Conservation (phyloP, 2,113 vertebrate genomes). For the Gavia stellata region DNA sequence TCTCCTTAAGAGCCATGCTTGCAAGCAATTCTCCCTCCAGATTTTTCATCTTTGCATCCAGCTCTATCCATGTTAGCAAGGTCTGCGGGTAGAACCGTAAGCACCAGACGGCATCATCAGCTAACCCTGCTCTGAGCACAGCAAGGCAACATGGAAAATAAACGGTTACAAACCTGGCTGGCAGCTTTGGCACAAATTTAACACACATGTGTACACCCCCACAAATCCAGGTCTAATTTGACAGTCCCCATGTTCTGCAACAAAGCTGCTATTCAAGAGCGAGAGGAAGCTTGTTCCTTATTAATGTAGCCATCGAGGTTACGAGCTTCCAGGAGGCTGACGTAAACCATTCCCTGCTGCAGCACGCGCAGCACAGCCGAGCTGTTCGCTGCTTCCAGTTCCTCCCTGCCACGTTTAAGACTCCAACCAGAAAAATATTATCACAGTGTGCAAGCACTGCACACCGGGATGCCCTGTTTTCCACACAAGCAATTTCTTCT, state of each 20-base stretch:
- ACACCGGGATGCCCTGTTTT: neutral
- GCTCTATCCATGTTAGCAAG: neutral
- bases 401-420: constrained; percentile 11
- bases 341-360: neutral
- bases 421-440: neutral
- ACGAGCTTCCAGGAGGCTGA: constrained; percentile 26
- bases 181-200: neutral
- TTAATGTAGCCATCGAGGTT: neutral
- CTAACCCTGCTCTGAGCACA: neutral
- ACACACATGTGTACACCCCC: neutral
- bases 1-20: neutral
- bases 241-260: constrained; percentile 21
- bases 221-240: neutral
- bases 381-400: neutral
- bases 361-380: neutral
- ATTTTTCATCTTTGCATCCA: neutral
- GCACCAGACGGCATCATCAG: neutral
- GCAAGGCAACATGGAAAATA: neutral
- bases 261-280: constrained; percentile 51
- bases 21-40: neutral
- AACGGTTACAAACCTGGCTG: neutral
- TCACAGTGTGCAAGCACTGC: neutral
- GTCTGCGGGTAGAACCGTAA: neutral
- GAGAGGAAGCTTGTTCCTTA: constrained; percentile 3
- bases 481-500: neutral